Percentiles rank a stretch among this genome's conserved stretches.
These are phyloP conservation scores for Acanthopleura granulata DNA, from an alignment of 2,888 invertebrate species.

Conservation along the genomic window DNA sequence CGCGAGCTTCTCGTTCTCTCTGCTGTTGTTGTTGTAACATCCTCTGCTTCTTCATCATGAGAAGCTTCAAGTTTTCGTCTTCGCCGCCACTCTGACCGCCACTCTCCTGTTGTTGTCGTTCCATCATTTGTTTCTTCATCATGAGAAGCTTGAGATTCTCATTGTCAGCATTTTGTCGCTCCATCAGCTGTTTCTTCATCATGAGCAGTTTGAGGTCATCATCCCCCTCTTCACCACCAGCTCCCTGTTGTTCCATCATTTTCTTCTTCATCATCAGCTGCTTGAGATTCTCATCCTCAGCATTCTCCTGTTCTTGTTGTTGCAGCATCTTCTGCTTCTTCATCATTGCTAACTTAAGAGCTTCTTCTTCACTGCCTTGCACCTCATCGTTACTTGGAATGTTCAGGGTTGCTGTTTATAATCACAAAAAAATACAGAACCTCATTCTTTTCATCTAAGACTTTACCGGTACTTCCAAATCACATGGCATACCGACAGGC, in stretches of 20 bases:
- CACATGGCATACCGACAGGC: no score
- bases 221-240: neutral
- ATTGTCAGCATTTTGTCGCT: slow-evolving; percentile 11
- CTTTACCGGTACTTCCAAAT: no score
- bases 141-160: slow-evolving; percentile 24
- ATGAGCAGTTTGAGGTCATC: slow-evolving; percentile 23
- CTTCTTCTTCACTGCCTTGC: neutral
- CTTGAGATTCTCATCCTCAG: slow-evolving; percentile 7
- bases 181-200: slow-evolving; percentile 33
- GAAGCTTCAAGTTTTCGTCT: slow-evolving; percentile 15
- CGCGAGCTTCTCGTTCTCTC: neutral
- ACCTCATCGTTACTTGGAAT: slow-evolving; percentile 2
- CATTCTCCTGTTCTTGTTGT: neutral
- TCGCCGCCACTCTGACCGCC: neutral
- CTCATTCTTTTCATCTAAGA: no score
- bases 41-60: slow-evolving; percentile 33
- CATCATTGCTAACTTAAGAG: slow-evolving; percentile 43
- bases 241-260: slow-evolving; percentile 26
- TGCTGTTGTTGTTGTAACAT: slow-evolving; percentile 22
- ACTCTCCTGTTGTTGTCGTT: slow-evolving; percentile 4
- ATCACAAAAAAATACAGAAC: no score
- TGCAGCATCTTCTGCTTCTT: slow-evolving; percentile 22
- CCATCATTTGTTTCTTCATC: slow-evolving; percentile 33
- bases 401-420: neutral
- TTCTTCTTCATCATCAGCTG: slow-evolving; percentile 29